Evolutionary conservation across 64 coral and sea anemone species (phyloP).

Genomic region (Montipora capricornis): DNA sequence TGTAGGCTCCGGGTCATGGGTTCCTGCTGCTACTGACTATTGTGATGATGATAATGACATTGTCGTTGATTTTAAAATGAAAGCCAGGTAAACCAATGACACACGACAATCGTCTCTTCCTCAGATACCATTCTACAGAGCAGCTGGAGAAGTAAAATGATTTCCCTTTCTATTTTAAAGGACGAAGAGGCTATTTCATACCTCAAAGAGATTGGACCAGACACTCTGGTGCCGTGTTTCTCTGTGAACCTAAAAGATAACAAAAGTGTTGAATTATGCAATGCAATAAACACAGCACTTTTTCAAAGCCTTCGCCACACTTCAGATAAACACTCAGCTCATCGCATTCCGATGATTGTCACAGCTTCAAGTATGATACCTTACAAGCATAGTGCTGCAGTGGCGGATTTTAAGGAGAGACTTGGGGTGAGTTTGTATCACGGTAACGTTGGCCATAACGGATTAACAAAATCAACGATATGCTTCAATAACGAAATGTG

Average conservation of each 20-base stretch:
- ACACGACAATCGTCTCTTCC: too few species aligned
- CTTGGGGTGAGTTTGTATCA: neutral
- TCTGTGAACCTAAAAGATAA: slow-evolving; percentile 41
- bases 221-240: slow-evolving; percentile 51
- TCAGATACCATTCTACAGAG: neutral
- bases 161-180: neutral
- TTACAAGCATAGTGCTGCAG: neutral
- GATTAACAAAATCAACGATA: too few species aligned
- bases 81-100: neutral
- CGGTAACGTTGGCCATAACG: neutral
- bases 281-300: slow-evolving; percentile 33
- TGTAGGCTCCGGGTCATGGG: too few species aligned
- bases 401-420: neutral
- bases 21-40: too few species aligned
- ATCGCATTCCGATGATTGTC: slow-evolving; percentile 54
- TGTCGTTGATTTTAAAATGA: too few species aligned
- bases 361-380: slow-evolving; percentile 33
- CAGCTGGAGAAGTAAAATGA: neutral
- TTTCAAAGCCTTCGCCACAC: slow-evolving; percentile 10
- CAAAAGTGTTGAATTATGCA: slow-evolving; percentile 51
- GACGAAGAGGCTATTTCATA: slow-evolving; percentile 18
- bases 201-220: slow-evolving; percentile 42
- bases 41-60: too few species aligned
- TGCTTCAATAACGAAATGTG: too few species aligned
- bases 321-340: slow-evolving; percentile 35